These are phyloP conservation scores for Anthopleura sola DNA, from an alignment of 64 coral and sea anemone genomes.

Conservation along the genomic window DNA sequence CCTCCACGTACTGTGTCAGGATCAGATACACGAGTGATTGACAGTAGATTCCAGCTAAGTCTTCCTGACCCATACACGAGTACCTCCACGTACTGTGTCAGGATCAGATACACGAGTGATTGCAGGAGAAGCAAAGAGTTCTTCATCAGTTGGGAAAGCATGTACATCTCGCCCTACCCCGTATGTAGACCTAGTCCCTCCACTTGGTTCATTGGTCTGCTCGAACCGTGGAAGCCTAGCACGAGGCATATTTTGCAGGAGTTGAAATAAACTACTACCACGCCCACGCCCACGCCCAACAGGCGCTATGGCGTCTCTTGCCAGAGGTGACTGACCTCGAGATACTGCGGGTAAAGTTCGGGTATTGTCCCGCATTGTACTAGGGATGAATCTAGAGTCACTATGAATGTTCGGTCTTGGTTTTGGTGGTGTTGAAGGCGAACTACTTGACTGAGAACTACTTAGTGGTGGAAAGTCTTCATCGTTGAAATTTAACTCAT, in stretches of 20 bases:
- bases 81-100: conserved; percentile 52
- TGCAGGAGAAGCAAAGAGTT: conserved; percentile 65
- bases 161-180: conserved; percentile 11
- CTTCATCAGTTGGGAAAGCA: conserved; percentile 78
- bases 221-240: conserved; percentile 48
- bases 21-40: conserved; percentile 39
- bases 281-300: conserved; percentile 79
- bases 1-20: conserved; percentile 46
- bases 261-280: conserved; percentile 27
- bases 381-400: not conserved
- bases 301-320: not conserved
- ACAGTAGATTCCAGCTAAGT: conserved; percentile 3
- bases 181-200: not conserved
- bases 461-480: conserved; percentile 76
- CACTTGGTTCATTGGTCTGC: not conserved
- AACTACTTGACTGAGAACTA: conserved; percentile 33
- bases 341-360: not conserved
- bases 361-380: not conserved
- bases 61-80: conserved; percentile 66
- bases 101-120: conserved; percentile 40
- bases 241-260: conserved; percentile 32
- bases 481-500: conserved; percentile 29
- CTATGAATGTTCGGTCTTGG: conserved; percentile 14
- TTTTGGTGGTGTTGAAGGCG: not conserved
- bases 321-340: not conserved